phyloP scores from a whole-genome alignment of 2,888 invertebrate genomes.

The Silvanus unidentatus region DNA sequence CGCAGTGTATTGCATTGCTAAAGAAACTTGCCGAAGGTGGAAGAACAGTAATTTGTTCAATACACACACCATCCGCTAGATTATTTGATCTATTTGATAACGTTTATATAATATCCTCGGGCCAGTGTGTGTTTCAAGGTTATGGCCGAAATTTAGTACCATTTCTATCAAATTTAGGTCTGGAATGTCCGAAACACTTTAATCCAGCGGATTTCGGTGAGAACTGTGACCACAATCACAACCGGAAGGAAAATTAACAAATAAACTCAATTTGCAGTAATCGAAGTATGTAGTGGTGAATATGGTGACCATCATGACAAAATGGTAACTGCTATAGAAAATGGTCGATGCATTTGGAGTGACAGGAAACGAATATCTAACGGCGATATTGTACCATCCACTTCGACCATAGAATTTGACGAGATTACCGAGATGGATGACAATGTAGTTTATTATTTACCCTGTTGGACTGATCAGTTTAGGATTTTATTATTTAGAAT shows the following conservation, averaged over 20 bases:
- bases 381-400: conserved; percentile 2
- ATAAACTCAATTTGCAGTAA: conserved; percentile 51
- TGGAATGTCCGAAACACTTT: conserved; percentile 85
- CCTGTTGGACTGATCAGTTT: conserved; percentile 59
- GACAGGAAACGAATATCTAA: conserved; percentile 20
- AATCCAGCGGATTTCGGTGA: conserved; percentile 96
- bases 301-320: conserved; percentile 66
- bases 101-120: conserved; percentile 81
- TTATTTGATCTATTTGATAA: conserved; percentile 88
- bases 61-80: conserved; percentile 94
- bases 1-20: conserved; percentile 81
- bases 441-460: conserved; percentile 4
- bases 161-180: conserved; percentile 68
- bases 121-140: conserved; percentile 88
- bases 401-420: background rate
- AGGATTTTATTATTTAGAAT: conserved; percentile 60
- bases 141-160: conserved; percentile 72
- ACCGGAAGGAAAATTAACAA: no score
- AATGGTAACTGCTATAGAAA: conserved; percentile 64
- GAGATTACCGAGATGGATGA: conserved; percentile 10
- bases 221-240: no score
- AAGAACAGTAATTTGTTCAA: conserved; percentile 86
- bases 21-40: conserved; percentile 79
- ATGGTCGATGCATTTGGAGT: conserved; percentile 49
- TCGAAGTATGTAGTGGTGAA: conserved; percentile 76